Evolutionary conservation across 2,888 invertebrate genomes (phyloP).

Genomic region (Ommatoiulus sabulosus): DNA sequence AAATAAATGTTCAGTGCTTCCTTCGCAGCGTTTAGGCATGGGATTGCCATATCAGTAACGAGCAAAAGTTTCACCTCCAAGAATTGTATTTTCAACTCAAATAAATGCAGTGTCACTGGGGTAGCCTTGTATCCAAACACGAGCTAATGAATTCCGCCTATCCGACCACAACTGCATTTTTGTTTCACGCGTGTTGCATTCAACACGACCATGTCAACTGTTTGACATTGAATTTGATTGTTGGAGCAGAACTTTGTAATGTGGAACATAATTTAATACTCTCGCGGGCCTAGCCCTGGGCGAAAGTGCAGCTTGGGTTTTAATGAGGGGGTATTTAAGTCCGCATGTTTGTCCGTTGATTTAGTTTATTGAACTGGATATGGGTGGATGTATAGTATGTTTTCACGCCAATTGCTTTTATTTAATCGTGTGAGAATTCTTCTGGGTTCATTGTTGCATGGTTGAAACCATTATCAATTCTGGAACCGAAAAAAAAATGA

Average conservation of each 20-base stretch:
- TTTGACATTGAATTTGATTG: not conserved
- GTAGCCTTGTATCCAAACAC: not conserved
- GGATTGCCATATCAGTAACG: too few species aligned
- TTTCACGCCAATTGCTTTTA: not conserved
- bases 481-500: not conserved
- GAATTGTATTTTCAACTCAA: too few species aligned
- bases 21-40: too few species aligned
- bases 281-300: not conserved
- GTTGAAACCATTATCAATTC: not conserved
- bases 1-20: too few species aligned
- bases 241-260: not conserved
- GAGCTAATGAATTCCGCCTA: too few species aligned
- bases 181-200: not conserved
- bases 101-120: not conserved
- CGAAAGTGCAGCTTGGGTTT: not conserved
- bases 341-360: not conserved
- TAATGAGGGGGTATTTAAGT: not conserved
- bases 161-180: too few species aligned
- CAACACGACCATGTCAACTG: not conserved
- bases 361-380: slow-evolving; percentile 6
- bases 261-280: not conserved
- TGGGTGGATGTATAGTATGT: not conserved
- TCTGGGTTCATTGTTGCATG: not conserved
- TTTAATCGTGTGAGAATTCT: not conserved
- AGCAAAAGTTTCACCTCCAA: too few species aligned